A percentile compares a stretch with the other conserved stretches of the same genome.
Conservation (phyloP, 2,797 vertebrate genomes). For the Philypnodon macrostomus region DNA sequence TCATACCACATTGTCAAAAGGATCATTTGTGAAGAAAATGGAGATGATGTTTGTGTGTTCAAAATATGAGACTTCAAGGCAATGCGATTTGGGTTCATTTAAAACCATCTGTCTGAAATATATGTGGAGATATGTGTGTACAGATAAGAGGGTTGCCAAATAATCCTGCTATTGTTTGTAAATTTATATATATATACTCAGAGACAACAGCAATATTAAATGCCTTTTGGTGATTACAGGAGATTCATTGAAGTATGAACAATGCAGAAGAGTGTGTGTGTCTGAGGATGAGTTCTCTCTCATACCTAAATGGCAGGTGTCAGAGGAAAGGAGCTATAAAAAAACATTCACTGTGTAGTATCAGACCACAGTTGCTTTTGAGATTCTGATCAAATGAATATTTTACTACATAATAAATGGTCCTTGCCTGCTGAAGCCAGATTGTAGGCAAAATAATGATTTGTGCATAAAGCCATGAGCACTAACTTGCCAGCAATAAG, state of each 20-base stretch:
- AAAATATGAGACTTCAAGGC: background rate
- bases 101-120: background rate
- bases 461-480: too few relatives aligned
- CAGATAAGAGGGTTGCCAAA: too few relatives aligned
- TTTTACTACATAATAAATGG: too few relatives aligned
- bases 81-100: background rate
- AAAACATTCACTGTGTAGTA: too few relatives aligned
- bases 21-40: background rate
- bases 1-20: constrained; percentile 7
- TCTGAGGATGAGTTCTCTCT: constrained; percentile 15
- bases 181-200: constrained; percentile 28
- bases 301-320: constrained; percentile 55
- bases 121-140: too few relatives aligned
- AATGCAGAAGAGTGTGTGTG: constrained; percentile 1
- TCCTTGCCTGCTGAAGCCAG: too few relatives aligned
- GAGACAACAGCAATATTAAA: constrained; percentile 40
- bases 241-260: constrained; percentile 31
- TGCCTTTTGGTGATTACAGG: constrained; percentile 29
- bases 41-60: constrained; percentile 2
- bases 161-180: constrained; percentile 16
- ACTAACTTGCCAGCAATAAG: too few relatives aligned
- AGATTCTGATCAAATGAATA: too few relatives aligned
- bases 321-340: constrained; percentile 2
- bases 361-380: too few relatives aligned
- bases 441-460: too few relatives aligned